Evolutionary conservation across 30 jellyfish, hydroid and myxozoan species (phyloP), one percentile per base, ranked within the genome.

Genomic region (Rhopilema esculentum): DNA sequence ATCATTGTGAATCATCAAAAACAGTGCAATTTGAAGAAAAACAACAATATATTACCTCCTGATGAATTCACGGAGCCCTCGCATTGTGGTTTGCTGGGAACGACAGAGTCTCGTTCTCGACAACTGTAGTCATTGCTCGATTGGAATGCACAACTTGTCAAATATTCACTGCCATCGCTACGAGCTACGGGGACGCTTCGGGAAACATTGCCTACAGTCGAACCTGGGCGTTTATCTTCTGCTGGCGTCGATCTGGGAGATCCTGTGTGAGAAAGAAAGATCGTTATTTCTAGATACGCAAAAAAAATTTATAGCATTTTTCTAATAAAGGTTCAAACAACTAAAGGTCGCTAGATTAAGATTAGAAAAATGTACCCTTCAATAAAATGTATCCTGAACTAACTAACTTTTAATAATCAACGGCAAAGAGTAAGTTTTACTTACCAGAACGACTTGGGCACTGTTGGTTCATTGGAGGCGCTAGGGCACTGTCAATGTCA

Each of bases 171-270:
- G 32, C 99, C 99, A 77, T 96, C 99, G 69, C 97, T 96, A 17
- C 99, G 91, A 49, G 99, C 99, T 26, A 96, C 99, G 31, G 99
- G 99, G 75, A 96, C 98, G 69, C 95, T 91, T 31, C 99, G 96
- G n/a, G 97, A 89, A 61, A 78, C 63, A 67, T 84, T 93, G 25
- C 99, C 99, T 51, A 96, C 97, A 17, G 94, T 91, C 15, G 99
- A 96, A 33, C 97, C 75, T 8, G 98, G 99, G 24, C 99, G 93
- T 61, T 96, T 96, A 18, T 96, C 99, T 28, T 79, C 91, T 65
- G 91, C 99, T 4, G 83, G 86, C 26, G 92, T 74, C 25, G 94
- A 80, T 20, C 88, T 48, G 28, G 88, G 61, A 16, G 77, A 24
- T 12, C 82, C 82, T 71, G 82, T 29, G 16, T 50, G 27, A n/a